Conservation (phyloP, 2,113 vertebrate genomes). For the Electrona antarctica region DNA sequence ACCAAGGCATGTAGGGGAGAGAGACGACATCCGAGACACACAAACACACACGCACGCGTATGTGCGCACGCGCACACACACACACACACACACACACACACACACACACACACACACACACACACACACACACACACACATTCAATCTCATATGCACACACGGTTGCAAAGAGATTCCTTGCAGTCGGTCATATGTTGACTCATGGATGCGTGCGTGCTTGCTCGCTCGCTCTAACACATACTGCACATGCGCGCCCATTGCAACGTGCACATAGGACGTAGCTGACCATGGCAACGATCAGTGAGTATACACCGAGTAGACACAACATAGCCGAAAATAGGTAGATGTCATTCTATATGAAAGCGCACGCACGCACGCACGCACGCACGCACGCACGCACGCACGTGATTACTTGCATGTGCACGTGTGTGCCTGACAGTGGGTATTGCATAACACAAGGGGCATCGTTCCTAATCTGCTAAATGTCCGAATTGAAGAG, state of each 20-base stretch:
- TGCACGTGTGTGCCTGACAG: too few species aligned
- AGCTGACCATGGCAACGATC: constrained; percentile 56
- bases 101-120: constrained; percentile 2
- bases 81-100: constrained; percentile 38
- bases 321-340: constrained; percentile 53
- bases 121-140: constrained; percentile 22
- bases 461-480: too few species aligned
- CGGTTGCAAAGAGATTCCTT: too few species aligned
- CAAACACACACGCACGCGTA: neutral
- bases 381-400: too few species aligned
- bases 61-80: constrained; percentile 11
- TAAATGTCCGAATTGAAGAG: too few species aligned
- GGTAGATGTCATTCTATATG: constrained; percentile 57
- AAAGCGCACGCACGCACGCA: constrained; percentile 16
- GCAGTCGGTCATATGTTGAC: too few species aligned
- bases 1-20: constrained; percentile 50
- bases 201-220: too few species aligned
- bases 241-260: too few species aligned
- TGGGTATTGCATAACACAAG: too few species aligned
- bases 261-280: constrained; percentile 19
- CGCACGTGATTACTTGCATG: too few species aligned
- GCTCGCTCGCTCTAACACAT: too few species aligned
- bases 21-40: constrained; percentile 42
- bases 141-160: too few species aligned
- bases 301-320: constrained; percentile 28